These are phyloP conservation scores for Tachysurus vachellii DNA, from an alignment of 2,113 vertebrate genomes.

Conservation along the genomic window DNA sequence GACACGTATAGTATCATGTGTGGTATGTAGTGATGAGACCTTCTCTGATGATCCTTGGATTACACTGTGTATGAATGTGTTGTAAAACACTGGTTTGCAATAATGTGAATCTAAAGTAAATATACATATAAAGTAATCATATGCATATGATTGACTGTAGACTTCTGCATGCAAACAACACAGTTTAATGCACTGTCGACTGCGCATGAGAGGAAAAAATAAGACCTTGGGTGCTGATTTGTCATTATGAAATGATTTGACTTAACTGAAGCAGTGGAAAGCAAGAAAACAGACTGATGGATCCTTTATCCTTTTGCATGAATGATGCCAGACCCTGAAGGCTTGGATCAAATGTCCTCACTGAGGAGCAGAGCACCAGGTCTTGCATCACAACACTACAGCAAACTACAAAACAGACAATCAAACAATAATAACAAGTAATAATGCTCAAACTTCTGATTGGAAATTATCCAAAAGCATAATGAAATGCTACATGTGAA, in stretches of 20 bases:
- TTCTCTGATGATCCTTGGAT: not conserved
- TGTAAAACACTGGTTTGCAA: not conserved
- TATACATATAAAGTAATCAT: not conserved
- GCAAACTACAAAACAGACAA: not conserved
- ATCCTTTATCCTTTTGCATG: slow-evolving; percentile 7
- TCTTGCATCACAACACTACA: not conserved
- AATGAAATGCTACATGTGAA: not conserved
- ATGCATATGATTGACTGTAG: not conserved
- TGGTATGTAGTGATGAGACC: not conserved
- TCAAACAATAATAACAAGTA: not conserved
- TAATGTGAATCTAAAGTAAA: not conserved
- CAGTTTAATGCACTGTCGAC: not conserved
- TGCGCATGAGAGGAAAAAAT: not conserved
- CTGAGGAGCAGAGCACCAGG: not conserved
- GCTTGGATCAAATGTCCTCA: slow-evolving; percentile 8
- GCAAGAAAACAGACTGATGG: not conserved
- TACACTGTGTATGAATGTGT: not conserved
- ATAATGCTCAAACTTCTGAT: not conserved
- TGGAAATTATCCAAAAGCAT: not conserved
- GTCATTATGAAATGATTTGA: slow-evolving; percentile 6
- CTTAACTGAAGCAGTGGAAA: not conserved
- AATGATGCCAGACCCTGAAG: slow-evolving; percentile 19
- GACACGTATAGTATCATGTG: not conserved
- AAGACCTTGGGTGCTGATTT: not conserved
- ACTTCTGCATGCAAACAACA: not conserved